phyloP scores from a whole-genome alignment of 2,113 vertebrate species.

The Sebastes schlegelii region DNA sequence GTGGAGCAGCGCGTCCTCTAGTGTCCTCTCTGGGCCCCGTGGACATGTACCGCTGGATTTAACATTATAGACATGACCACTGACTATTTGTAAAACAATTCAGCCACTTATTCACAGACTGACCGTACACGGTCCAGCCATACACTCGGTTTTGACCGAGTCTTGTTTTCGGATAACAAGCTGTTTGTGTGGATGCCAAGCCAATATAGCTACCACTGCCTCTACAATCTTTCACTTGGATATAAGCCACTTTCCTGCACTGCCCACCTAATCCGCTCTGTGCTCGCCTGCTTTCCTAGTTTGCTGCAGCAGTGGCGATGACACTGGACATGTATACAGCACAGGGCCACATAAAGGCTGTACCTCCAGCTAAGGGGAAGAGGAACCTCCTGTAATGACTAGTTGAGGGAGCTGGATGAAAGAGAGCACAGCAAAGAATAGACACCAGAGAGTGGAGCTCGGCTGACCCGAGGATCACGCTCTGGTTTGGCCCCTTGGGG shows the following conservation, averaged over 20 bases:
- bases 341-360: conserved; percentile 42
- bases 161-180: conserved; percentile 12
- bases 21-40: too few relatives aligned
- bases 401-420: conserved; percentile 68
- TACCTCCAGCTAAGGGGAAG: conserved; percentile 51
- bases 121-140: too few relatives aligned
- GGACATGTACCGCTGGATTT: too few relatives aligned
- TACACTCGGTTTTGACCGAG: too few relatives aligned
- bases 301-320: conserved; percentile 7
- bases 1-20: too few relatives aligned
- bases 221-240: conserved; percentile 39
- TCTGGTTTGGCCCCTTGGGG: conserved; percentile 66
- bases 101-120: too few relatives aligned
- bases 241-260: conserved; percentile 43
- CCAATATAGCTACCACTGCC: conserved; percentile 3
- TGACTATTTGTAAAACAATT: too few relatives aligned
- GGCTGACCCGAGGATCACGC: conserved; percentile 68
- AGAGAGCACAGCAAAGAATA: conserved; percentile 53
- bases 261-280: conserved; percentile 58
- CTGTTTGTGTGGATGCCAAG: conserved; percentile 32
- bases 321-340: conserved; percentile 44
- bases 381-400: conserved; percentile 74
- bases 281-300: conserved; percentile 10
- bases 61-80: too few relatives aligned
- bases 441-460: conserved; percentile 44